Evolutionary conservation across 2,888 invertebrate genomes (phyloP).

Genomic region (Ectobius pallidus): DNA sequence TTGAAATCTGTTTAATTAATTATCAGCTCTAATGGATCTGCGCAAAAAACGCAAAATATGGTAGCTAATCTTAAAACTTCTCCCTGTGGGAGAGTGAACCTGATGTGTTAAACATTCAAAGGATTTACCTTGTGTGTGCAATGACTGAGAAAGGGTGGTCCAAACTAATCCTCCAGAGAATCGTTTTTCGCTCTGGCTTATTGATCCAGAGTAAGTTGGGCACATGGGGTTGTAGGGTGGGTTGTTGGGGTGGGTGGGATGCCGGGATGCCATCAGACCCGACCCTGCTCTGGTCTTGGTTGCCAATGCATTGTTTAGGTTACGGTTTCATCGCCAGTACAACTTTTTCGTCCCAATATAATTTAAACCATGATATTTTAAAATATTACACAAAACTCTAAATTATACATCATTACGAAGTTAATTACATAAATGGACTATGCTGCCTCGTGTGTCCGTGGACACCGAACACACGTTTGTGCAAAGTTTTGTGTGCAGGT

Average conservation of each 20-base stretch:
- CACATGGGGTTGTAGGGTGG: slow-evolving; percentile 4
- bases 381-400: too few relatives aligned
- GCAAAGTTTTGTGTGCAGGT: too few relatives aligned
- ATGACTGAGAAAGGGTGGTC: slow-evolving; percentile 34
- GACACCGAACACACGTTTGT: too few relatives aligned
- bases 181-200: slow-evolving; percentile 44
- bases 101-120: background rate
- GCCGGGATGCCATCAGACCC: slow-evolving; percentile 25
- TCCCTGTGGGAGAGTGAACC: background rate
- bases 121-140: slow-evolving; percentile 12
- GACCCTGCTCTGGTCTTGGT: background rate
- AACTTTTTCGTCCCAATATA: too few relatives aligned
- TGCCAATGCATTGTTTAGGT: slow-evolving; percentile 18
- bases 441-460: too few relatives aligned
- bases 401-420: too few relatives aligned
- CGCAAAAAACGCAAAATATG: background rate
- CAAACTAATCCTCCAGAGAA: slow-evolving; percentile 42
- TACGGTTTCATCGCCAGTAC: too few relatives aligned
- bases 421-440: too few relatives aligned
- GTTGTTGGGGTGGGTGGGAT: slow-evolving; percentile 21
- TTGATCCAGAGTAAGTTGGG: slow-evolving; percentile 40
- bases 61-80: background rate
- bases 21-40: background rate
- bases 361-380: too few relatives aligned
- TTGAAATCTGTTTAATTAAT: background rate